Conservation (phyloP, 2,113 vertebrate genomes). For the Cettia cetti region DNA sequence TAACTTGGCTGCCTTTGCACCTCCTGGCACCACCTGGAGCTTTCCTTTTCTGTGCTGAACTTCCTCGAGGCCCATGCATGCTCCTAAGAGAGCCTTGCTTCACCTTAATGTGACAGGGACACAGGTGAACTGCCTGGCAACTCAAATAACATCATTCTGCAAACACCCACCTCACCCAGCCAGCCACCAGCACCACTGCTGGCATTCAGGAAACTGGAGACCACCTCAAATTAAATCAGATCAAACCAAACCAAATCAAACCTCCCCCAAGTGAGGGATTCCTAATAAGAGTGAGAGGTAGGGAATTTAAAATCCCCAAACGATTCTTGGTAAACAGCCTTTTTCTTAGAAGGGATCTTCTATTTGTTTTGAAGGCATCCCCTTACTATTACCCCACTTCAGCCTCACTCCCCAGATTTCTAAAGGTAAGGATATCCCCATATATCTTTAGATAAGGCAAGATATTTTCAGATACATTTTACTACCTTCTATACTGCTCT, state of each 20-base stretch:
- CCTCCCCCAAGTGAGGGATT: not conserved
- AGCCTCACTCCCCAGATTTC: not conserved
- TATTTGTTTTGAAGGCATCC: not conserved
- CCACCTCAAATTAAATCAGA: not conserved
- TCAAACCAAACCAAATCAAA: not conserved
- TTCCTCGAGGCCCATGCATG: rapidly evolving
- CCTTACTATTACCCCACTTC: not conserved
- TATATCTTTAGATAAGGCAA: not conserved
- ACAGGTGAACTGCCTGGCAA: not conserved
- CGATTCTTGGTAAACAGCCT: not conserved
- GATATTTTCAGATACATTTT: not conserved
- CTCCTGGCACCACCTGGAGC: not conserved
- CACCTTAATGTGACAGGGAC: not conserved
- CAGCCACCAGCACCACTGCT: not conserved
- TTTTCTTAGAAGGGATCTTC: not conserved
- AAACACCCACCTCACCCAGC: not conserved
- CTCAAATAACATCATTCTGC: not conserved
- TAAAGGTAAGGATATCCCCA: not conserved
- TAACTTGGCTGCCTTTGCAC: not conserved
- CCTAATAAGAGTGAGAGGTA: not conserved
- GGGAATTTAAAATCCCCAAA: not conserved
- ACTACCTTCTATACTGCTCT: not conserved
- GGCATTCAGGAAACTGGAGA: not conserved
- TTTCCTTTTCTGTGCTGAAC: not conserved
- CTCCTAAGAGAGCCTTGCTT: not conserved